Evolutionary conservation across 2,888 invertebrate genomes (phyloP), one percentile per base, ranked within the genome.

Genomic region (Cephus pygmeus): DNA sequence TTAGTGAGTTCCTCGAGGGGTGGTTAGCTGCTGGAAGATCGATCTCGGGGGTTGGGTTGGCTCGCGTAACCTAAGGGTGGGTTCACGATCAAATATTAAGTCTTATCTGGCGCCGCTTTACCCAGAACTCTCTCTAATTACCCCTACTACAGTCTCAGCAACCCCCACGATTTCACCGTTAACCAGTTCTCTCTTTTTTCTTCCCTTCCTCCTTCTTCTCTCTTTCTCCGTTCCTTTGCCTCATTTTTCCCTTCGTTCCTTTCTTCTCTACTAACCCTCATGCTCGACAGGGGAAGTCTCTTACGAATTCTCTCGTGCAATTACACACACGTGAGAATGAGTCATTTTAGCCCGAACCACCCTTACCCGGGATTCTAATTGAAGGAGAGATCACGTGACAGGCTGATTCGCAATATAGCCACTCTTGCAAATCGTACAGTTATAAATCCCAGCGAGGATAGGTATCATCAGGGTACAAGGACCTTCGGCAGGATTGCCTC

Each of bases 61-160:
- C 87, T 85, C 86, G 84, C 83, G 85, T 81, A 83, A 88, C 84
- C 86, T 86, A 86, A 87, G 87, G 89, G 87, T 85, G 87, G 87
- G 86, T 85, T 84, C 86, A 84, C 90, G 90, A 90, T 90, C 90
- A 90, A 90, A 90, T 90, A 90, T 90, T 90, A 90, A 90, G 90
- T 89, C 89, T 90, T 90, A 89, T 90, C 89, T 88, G 89, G 90
- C 90, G 89, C 88, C 89, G 88, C 86, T 88, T 89, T 88, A 88
- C 86, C 86, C 86, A 85, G 86, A 87, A 87, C 85, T 82, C 84
- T 78, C 68, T 78, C 77, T 82, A 69, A 69, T 69, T 69, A 69
- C 69, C 69, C 69, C 69, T 33, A 69, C 69, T 69, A 33, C 69
- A 33, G 69, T 33, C 31, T 40, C 40, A 15, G 40, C 40, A 6